These are phyloP conservation scores for Melanogrammus aeglefinus DNA, from an alignment of 2,797 vertebrate species.

Conservation along the genomic window DNA sequence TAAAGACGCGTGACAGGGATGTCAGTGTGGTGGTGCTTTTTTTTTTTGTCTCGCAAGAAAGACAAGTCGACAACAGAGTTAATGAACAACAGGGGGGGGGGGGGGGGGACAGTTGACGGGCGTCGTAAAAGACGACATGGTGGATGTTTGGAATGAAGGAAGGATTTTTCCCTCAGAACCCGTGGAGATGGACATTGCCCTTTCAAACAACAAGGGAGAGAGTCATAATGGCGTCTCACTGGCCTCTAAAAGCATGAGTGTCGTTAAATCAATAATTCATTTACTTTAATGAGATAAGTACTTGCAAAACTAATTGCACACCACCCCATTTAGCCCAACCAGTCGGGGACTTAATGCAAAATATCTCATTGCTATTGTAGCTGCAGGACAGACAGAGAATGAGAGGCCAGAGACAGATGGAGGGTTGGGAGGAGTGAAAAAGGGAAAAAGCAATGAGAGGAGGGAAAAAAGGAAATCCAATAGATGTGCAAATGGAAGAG, in stretches of 20 bases:
- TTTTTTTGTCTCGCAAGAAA: no score
- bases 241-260: constrained; percentile 91
- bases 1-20: no score
- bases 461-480: constrained; percentile 27
- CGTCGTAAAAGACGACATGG: constrained; percentile 13
- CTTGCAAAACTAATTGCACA: constrained; percentile 94
- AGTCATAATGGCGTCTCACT: constrained; percentile 79
- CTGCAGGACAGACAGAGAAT: constrained; percentile 58
- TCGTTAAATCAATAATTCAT: constrained; percentile 98
- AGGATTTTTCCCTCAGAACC: constrained; percentile 34
- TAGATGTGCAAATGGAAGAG: constrained; percentile 7
- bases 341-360: constrained; percentile 80
- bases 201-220: constrained; percentile 66
- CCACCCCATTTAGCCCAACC: constrained; percentile 86
- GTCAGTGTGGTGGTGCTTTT: no score
- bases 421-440: constrained; percentile 34
- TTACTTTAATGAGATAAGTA: constrained; percentile 99
- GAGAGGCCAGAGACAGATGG: constrained; percentile 41
- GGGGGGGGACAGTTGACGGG: no score
- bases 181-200: constrained; percentile 59
- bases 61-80: no score
- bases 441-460: constrained; percentile 16
- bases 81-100: no score
- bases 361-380: constrained; percentile 70
- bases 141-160: constrained; percentile 28